Percentiles rank a stretch among this genome's conserved stretches.
Evolutionary conservation across 2,113 vertebrate genomes (phyloP).

Genomic region (Atrichornis clamosus): DNA sequence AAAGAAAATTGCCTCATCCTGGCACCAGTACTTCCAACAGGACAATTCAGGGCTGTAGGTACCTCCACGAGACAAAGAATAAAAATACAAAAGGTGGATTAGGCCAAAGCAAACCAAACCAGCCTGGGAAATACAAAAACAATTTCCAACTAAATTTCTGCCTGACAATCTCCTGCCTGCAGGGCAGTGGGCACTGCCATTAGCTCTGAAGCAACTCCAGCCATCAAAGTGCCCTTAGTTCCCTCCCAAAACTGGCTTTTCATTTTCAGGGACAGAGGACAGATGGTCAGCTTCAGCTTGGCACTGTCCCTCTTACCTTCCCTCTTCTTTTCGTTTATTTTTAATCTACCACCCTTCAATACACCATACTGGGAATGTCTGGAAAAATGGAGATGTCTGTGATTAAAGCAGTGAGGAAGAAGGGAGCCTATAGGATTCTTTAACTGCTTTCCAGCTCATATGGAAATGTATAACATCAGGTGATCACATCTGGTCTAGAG

Average conservation of each 20-base stretch:
- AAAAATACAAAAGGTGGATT: background rate
- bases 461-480: background rate
- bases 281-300: constrained; percentile 16
- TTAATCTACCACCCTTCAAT: background rate
- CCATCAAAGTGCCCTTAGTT: background rate
- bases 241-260: background rate
- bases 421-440: background rate
- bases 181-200: background rate
- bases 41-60: background rate
- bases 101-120: background rate
- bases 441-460: background rate
- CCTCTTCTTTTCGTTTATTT: background rate
- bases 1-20: constrained; percentile 7
- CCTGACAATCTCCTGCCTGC: background rate
- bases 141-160: background rate
- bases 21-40: background rate
- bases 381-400: background rate
- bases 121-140: background rate
- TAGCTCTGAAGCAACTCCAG: background rate
- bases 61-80: background rate
- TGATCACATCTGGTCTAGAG: background rate
- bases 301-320: background rate
- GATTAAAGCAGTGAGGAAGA: background rate
- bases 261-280: background rate
- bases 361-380: background rate